Evolutionary conservation across 2,113 vertebrate species (phyloP).

Genomic region (Sapajus apella): DNA sequence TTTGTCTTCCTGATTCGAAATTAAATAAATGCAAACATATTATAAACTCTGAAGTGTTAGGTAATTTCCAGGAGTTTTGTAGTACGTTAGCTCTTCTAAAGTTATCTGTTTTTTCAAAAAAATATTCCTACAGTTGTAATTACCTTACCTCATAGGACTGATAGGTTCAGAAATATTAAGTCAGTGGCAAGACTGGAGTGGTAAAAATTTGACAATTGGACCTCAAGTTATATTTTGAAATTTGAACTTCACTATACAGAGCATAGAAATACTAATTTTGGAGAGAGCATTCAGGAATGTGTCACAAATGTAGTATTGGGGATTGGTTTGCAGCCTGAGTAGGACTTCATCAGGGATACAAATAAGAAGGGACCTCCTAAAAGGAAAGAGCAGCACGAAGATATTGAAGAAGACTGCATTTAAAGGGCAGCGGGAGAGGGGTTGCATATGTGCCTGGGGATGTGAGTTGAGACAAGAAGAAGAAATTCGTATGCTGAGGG

Average conservation of each 20-base stretch:
- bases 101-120: not conserved
- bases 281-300: not conserved
- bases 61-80: constrained; percentile 3
- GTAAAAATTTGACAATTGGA: not conserved
- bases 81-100: not conserved
- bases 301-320: not conserved
- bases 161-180: not conserved
- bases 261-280: not conserved
- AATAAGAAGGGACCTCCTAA: not conserved
- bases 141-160: not conserved
- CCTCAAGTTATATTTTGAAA: not conserved
- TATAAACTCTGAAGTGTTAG: not conserved
- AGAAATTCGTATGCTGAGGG: not conserved
- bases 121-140: not conserved
- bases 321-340: not conserved
- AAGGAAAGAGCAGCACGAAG: not conserved
- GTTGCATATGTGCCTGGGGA: not conserved
- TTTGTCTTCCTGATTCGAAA: not conserved
- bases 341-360: not conserved
- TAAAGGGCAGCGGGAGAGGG: not conserved
- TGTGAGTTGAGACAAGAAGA: not conserved
- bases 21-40: not conserved
- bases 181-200: not conserved
- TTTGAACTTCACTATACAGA: not conserved
- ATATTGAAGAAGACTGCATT: not conserved